Evolutionary conservation across 2,888 invertebrate genomes (phyloP), one percentile per base, ranked within the genome.

Genomic region (Anthophora plumipes): DNA sequence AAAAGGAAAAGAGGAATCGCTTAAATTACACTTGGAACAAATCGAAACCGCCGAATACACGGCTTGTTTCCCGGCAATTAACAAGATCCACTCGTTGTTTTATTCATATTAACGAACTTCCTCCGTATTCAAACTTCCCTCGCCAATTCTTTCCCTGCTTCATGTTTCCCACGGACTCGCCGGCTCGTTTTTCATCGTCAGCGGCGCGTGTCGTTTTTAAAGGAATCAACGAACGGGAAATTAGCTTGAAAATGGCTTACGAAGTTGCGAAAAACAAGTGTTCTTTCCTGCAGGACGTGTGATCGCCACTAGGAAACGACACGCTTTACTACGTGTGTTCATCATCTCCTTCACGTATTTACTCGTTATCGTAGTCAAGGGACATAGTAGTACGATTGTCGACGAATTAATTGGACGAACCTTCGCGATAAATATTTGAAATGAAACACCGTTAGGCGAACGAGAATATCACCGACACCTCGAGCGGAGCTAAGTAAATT

Each of bases 211-310:
- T 14, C 50, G 52, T 67, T 66, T 67, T 66, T 57, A 79, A 78
- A 55, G 54, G 69, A 68, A 73, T 59, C 74, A 78, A 41, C 64
- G 52, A 64, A 78, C 69, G 52, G 80, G 81, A 81, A 81, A 79
- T 81, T 81, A 81, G 61, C 78, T 67, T 74, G 67, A 67, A 79
- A 81, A 81, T 79, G 70, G 79, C 50, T 78, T 79, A 74, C 67
- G 46, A 54, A 77, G 70, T 71, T 50, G 25, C 66, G 57, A 77
- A 71, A 77, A 80, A 80, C 61, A 31, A 68, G 57, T 11, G 48
- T 50, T 46, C 54, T 50, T 60, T 64, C n/a, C 66, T 66, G 63
- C 63, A 48, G 31, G 20, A 14, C 50, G 67, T 46, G 48, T 52
- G 55, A 73, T 78, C 55, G 46, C 43, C 52, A 1, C 61, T 63